phyloP scores from a whole-genome alignment of 2,113 vertebrate species.

The Porphyrio hochstetteri region DNA sequence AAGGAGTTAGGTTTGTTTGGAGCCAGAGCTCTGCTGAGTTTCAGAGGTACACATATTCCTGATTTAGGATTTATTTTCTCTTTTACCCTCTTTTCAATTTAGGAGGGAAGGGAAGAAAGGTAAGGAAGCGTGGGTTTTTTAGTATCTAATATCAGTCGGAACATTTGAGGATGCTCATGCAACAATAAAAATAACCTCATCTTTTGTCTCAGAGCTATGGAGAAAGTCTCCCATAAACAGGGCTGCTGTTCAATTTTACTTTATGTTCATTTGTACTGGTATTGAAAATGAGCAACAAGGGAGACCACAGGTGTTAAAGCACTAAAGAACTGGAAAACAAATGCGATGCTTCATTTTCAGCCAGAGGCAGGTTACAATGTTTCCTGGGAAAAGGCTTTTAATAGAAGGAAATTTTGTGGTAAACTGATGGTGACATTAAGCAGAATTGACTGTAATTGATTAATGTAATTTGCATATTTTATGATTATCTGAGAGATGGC shows the following conservation, averaged over 20 bases:
- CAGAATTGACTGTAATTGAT: conserved; percentile 3
- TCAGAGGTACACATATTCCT: background rate
- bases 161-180: background rate
- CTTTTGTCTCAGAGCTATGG: background rate
- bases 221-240: conserved; percentile 9
- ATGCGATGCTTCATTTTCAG: conserved; percentile 37
- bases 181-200: conserved; percentile 3
- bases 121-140: background rate
- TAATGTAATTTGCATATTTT: conserved; percentile 19
- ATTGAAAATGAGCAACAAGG: conserved; percentile 41
- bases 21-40: background rate
- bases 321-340: conserved; percentile 35
- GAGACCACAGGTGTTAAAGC: conserved; percentile 37
- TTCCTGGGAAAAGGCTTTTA: conserved; percentile 4
- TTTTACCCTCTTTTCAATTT: background rate
- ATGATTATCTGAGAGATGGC: background rate
- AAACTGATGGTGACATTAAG: background rate
- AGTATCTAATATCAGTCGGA: background rate
- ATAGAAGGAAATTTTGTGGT: background rate
- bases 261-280: conserved; percentile 19
- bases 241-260: conserved; percentile 39
- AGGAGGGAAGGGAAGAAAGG: background rate
- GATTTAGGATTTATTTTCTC: background rate
- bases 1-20: background rate
- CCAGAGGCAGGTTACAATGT: background rate